Evolutionary conservation across 2,113 vertebrate genomes (phyloP).

Genomic region (Clarias gariepinus): DNA sequence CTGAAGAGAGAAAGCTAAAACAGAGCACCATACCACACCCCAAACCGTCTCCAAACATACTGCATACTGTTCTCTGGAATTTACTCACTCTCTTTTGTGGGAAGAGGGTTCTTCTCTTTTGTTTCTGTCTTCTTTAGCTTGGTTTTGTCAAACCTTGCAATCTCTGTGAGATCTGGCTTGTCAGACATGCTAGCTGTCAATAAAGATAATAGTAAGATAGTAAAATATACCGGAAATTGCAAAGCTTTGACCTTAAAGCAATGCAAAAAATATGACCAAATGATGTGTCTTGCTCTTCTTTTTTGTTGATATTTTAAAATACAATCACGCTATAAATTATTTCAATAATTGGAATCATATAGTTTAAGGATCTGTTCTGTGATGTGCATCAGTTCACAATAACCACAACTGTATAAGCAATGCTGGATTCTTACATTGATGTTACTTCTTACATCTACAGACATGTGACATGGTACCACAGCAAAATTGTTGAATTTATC

Average conservation of each 20-base stretch:
- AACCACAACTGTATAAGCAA: not conserved
- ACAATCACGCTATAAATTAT: not conserved
- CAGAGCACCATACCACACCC: slow-evolving; percentile 47
- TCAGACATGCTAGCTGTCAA: slow-evolving; percentile 81
- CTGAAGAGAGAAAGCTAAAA: not conserved
- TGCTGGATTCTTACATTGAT: not conserved
- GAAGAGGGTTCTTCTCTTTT: slow-evolving; percentile 86
- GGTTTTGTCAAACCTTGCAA: slow-evolving; percentile 85
- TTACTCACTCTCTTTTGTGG: slow-evolving; percentile 89
- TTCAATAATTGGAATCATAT: not conserved
- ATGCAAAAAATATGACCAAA: not conserved
- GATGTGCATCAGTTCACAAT: not conserved
- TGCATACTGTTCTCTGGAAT: slow-evolving; percentile 13
- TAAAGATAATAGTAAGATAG: not conserved
- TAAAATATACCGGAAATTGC: slow-evolving; percentile 38
- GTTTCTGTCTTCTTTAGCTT: slow-evolving; percentile 91
- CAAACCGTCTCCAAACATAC: not conserved
- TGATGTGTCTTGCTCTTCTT: not conserved
- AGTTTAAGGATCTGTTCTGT: not conserved
- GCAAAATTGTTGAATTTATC: slow-evolving; percentile 27
- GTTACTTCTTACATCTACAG: not conserved
- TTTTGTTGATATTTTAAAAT: not conserved
- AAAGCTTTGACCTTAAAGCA: slow-evolving; percentile 44
- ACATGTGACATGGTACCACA: not conserved
- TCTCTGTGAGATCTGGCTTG: slow-evolving; percentile 86